Evolutionary conservation across 2,113 vertebrate genomes (phyloP).

Genomic region (Alaudala cheleensis): DNA sequence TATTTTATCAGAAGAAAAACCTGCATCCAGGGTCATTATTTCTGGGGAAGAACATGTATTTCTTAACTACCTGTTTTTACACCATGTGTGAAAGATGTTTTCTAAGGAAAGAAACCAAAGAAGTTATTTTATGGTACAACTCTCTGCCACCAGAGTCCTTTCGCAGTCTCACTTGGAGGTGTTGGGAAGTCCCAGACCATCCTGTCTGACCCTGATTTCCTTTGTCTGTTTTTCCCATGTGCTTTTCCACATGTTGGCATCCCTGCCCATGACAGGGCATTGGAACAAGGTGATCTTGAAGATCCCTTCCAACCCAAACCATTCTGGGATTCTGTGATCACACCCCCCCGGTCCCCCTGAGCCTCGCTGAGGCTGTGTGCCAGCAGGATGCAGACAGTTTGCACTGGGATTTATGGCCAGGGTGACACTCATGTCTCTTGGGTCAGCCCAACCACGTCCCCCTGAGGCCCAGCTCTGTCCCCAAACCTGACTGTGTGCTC

Average conservation of each 20-base stretch:
- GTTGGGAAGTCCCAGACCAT: neutral
- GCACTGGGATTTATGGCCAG: rapidly evolving
- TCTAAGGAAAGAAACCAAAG: conserved; percentile 34
- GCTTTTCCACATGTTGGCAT: rapidly evolving
- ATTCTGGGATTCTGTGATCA: neutral
- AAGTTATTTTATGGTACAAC: conserved; percentile 3
- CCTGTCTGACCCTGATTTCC: rapidly evolving
- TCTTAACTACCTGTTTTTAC: neutral
- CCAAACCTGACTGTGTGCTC: neutral
- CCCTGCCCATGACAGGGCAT: neutral
- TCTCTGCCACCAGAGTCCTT: neutral
- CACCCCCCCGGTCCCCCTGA: rapidly evolving
- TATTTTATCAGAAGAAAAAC: neutral
- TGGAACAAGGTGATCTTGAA: neutral
- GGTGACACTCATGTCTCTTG: neutral
- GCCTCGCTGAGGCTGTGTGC: rapidly evolving
- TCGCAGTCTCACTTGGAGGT: neutral
- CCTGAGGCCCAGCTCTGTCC: neutral
- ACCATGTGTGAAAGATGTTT: neutral
- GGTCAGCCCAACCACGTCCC: rapidly evolving
- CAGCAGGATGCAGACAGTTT: rapidly evolving
- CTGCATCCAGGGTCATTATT: neutral
- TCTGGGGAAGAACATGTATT: neutral
- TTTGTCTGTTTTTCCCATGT: rapidly evolving
- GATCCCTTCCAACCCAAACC: neutral